A percentile compares a stretch with the other conserved stretches of the same genome.
Evolutionary conservation across 2,113 vertebrate genomes (phyloP).

Genomic region (Strigops habroptila): DNA sequence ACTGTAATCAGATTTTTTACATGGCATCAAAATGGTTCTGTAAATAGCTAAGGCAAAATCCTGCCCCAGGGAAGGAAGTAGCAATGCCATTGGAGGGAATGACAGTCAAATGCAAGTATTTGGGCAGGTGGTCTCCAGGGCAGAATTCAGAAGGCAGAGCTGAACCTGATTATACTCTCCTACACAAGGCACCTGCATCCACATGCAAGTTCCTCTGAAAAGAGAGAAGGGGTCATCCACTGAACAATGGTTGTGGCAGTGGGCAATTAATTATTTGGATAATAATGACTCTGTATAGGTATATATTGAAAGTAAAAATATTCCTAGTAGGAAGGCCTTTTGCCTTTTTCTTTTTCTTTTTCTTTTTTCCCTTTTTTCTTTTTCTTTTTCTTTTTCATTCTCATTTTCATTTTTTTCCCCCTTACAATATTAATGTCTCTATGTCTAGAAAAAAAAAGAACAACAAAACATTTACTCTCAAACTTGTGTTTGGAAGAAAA

Average conservation of each 20-base stretch:
- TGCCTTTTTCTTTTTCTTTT: background rate
- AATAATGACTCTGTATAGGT: background rate
- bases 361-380: too few species aligned
- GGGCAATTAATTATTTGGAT: background rate
- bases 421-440: background rate
- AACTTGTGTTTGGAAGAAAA: background rate
- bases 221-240: too few species aligned
- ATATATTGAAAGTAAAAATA: background rate
- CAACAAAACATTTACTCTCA: background rate
- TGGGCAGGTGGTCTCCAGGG: background rate
- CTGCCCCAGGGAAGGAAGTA: background rate
- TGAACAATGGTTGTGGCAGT: background rate
- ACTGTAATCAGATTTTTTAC: background rate
- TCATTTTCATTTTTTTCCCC: background rate
- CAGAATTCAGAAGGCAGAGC: background rate
- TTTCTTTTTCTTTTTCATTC: too few species aligned
- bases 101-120: background rate
- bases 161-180: background rate
- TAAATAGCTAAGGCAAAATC: background rate
- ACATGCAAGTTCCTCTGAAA: fast-evolving
- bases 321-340: background rate
- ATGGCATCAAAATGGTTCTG: background rate
- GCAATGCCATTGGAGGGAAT: background rate
- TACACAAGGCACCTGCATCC: background rate
- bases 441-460: background rate